These are phyloP conservation scores for Acyrthosiphon pisum DNA, from an alignment of 1,140 invertebrate genomes.

Conservation along the genomic window DNA sequence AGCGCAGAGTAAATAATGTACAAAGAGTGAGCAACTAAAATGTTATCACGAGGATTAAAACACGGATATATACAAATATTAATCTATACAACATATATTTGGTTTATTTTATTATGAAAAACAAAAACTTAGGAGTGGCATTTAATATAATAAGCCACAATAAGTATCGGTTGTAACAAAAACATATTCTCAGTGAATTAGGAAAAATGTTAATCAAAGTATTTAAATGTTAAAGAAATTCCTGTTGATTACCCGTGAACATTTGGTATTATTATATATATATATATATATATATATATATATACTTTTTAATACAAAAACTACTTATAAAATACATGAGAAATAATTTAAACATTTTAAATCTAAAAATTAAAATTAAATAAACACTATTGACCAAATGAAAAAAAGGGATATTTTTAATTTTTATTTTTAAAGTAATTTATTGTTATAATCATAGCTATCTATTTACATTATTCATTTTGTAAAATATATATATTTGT, in stretches of 20 bases:
- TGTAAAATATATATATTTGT: slow-evolving; percentile 53
- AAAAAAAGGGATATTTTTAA: slow-evolving; percentile 18
- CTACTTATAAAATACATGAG: not conserved
- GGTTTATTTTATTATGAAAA: slow-evolving; percentile 46
- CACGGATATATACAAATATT: slow-evolving; percentile 2
- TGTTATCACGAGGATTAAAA: not conserved
- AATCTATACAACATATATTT: slow-evolving; percentile 45
- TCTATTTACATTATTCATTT: slow-evolving; percentile 55
- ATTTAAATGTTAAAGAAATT: slow-evolving; percentile 23
- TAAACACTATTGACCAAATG: slow-evolving; percentile 28
- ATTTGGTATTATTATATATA: slow-evolving; percentile 21
- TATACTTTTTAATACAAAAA: slow-evolving; percentile 28
- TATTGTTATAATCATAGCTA: slow-evolving; percentile 52
- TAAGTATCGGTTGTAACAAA: not conserved
- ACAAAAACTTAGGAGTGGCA: not conserved
- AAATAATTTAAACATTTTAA: slow-evolving; percentile 43
- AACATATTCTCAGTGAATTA: not conserved
- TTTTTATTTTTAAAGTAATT: slow-evolving; percentile 47
- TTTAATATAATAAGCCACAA: not conserved
- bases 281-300: slow-evolving; percentile 7
- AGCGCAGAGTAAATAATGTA: not conserved
- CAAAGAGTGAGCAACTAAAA: not conserved
- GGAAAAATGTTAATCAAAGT: slow-evolving; percentile 6
- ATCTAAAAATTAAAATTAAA: slow-evolving; percentile 19
- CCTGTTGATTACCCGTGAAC: slow-evolving; percentile 6